These are phyloP conservation scores for Procambarus virginalis DNA, from an alignment of 1,140 invertebrate genomes.

Conservation along the genomic window DNA sequence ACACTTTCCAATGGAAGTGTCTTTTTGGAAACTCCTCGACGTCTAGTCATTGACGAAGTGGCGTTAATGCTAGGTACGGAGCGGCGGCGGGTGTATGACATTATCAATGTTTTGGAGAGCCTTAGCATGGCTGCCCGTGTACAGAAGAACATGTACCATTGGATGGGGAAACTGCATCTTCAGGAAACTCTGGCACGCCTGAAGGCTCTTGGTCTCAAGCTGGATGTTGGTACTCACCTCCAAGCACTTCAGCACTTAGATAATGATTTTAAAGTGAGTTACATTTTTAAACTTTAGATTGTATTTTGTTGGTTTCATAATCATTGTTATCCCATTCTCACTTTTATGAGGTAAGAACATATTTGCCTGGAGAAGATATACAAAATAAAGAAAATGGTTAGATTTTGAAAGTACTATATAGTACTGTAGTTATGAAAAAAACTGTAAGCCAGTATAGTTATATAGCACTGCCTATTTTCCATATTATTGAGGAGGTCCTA, in stretches of 20 bases:
- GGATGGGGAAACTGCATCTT: constrained; percentile 76
- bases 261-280: constrained; percentile 41
- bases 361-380: too few species aligned
- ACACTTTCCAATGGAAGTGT: constrained; percentile 62
- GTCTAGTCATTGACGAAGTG: constrained; percentile 78
- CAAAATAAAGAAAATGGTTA: too few species aligned
- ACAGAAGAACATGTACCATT: constrained; percentile 79
- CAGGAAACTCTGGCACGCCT: constrained; percentile 69
- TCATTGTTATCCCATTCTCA: too few species aligned
- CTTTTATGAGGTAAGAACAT: too few species aligned
- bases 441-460: too few species aligned
- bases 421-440: too few species aligned
- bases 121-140: constrained; percentile 81
- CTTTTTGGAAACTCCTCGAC: constrained; percentile 70
- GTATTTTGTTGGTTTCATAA: too few species aligned
- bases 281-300: not conserved
- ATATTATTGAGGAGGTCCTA: too few species aligned
- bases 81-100: constrained; percentile 84
- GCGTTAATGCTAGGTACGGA: constrained; percentile 78
- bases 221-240: constrained; percentile 42
- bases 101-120: constrained; percentile 85
- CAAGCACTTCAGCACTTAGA: constrained; percentile 21
- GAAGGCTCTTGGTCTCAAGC: constrained; percentile 70
- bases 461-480: too few species aligned
- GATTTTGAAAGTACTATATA: too few species aligned